Base-by-base conservation (phyloP, 30 jellyfish, hydroid and myxozoan species). In the Pelagia noctiluca region DNA sequence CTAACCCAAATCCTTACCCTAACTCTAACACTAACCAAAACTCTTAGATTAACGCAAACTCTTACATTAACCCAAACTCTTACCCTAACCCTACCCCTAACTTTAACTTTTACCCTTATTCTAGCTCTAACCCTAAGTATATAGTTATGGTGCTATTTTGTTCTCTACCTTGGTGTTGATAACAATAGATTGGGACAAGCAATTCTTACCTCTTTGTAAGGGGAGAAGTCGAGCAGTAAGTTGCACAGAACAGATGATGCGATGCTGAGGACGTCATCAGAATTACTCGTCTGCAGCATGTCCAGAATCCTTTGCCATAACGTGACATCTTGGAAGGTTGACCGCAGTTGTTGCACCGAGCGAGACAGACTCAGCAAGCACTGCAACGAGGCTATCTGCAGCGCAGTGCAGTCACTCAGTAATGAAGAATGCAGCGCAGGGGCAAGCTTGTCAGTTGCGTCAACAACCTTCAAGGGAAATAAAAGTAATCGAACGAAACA, bases 311-410 rank as follows among this genome's bases (percentile, higher is more conserved):
- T 75, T 52, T 86, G 90, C 98, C 98, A 92, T 4, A 92, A 48
- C 42, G 91, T 78, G 21, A 64, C 89, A 35, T 92, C 96, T 75
- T 92, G 97, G 68, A 92, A 92, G 18, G 97, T 86, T 19, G 98
- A 86, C 5, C 96, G 71, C 31, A 92, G 87, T 53, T 92, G 98
- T 50, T 87, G 98, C 2, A 92, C 98, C 0, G 98, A 92, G 13
- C 98, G 97, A 3, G 98, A 92, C 48, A 92, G 66, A 49, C 98
- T 92, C 4, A 92, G 85, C 18, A 92, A 93, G 80, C 98, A 92
- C 72, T 80, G 95, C 83, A 92, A 62, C 30, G 96, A 94, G 26
- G 96, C 89, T 0, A 75, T 75, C 84, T 92, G 95, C 84, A 92
- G 65, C 23, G 78, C 89, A 46, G 62, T 28, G 76, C 92, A 76